Evolutionary conservation across 2,888 invertebrate genomes (phyloP).

Genomic region (Chloromyia formosa): DNA sequence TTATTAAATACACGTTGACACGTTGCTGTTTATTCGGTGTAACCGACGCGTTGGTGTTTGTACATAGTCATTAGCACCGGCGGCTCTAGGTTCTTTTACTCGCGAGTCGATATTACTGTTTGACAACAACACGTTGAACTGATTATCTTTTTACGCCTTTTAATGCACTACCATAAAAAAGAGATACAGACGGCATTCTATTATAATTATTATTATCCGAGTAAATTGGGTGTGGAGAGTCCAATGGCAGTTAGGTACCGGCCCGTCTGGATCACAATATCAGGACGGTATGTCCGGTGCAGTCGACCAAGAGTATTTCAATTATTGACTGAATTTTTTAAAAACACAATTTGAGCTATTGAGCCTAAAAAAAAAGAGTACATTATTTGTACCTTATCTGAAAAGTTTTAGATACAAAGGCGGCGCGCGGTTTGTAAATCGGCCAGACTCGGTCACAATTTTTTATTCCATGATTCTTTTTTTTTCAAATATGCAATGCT

Average conservation of each 20-base stretch:
- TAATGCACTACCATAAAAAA: constrained; percentile 7
- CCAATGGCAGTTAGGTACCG: not conserved
- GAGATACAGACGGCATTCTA: constrained; percentile 20
- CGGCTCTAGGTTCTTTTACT: not conserved
- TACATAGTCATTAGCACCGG: constrained; percentile 19
- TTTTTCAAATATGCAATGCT: too few relatives aligned
- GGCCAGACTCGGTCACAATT: too few relatives aligned
- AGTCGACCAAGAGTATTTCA: too few relatives aligned
- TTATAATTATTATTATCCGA: constrained; percentile 39
- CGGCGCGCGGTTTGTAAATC: too few relatives aligned
- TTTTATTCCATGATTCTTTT: too few relatives aligned
- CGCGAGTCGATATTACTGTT: not conserved
- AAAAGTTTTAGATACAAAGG: too few relatives aligned
- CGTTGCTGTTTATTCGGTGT: not conserved
- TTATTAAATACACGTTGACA: not conserved
- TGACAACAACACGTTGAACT: not conserved
- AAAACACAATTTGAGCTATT: too few relatives aligned
- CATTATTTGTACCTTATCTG: too few relatives aligned
- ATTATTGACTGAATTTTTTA: too few relatives aligned
- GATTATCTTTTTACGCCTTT: constrained; percentile 23
- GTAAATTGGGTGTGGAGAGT: constrained; percentile 41
- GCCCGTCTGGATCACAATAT: not conserved
- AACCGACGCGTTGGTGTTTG: not conserved
- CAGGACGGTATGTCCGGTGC: too few relatives aligned
- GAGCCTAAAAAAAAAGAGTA: too few relatives aligned